Percentiles rank a stretch among this genome's conserved stretches.
phyloP scores from a whole-genome alignment of 2,797 vertebrate species.

The Apogon hyalosoma region DNA sequence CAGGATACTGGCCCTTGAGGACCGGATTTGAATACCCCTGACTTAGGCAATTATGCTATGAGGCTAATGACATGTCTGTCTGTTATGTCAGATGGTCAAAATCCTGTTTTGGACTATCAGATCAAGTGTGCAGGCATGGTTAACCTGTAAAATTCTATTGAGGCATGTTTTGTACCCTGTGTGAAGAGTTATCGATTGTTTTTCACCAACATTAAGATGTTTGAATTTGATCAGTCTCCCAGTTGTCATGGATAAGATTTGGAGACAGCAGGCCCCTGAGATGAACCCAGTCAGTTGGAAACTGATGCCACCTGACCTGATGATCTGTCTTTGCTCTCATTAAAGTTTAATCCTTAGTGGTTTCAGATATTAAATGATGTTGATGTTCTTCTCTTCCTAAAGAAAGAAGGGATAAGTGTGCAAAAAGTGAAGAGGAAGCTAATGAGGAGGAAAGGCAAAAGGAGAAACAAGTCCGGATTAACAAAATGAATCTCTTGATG shows the following conservation, averaged over 20 bases:
- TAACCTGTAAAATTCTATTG: too few species aligned
- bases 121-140: too few species aligned
- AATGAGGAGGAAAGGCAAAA: conserved; percentile 66
- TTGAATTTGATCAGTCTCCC: conserved; percentile 16
- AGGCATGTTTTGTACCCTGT: too few species aligned
- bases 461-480: conserved; percentile 85
- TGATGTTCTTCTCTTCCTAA: conserved; percentile 11
- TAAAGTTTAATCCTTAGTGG: conserved; percentile 5
- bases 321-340: background rate
- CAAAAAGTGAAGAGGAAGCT: conserved; percentile 35
- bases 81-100: too few species aligned
- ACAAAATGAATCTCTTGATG: conserved; percentile 88
- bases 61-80: too few species aligned
- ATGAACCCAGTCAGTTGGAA: conserved; percentile 5
- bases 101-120: too few species aligned
- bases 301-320: background rate
- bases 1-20: too few species aligned
- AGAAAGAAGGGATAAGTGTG: conserved; percentile 75
- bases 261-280: background rate
- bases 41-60: too few species aligned
- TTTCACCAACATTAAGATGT: background rate
- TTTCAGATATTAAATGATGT: background rate
- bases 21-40: too few species aligned
- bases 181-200: too few species aligned
- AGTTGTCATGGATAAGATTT: conserved; percentile 15